Evolutionary conservation across 2,888 invertebrate species (phyloP).

Genomic region (Lepidochrysops patricia): DNA sequence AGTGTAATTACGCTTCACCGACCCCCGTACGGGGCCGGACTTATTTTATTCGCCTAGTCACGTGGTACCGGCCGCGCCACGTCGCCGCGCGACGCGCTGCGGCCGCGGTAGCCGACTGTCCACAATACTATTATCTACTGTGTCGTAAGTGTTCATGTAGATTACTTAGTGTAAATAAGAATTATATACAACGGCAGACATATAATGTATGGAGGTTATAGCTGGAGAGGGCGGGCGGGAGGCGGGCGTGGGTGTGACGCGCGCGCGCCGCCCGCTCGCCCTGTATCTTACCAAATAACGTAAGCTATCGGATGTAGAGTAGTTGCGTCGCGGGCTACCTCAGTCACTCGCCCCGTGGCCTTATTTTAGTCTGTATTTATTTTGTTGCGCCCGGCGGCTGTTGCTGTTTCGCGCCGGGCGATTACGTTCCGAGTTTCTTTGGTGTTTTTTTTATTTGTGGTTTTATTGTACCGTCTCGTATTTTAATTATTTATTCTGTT

Average conservation of each 20-base stretch:
- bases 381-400: slow-evolving; percentile 68
- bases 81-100: slow-evolving; percentile 39
- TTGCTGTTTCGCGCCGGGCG: slow-evolving; percentile 66
- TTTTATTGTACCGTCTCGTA: slow-evolving; percentile 55
- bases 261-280: slow-evolving; percentile 22
- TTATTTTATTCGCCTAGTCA: slow-evolving; percentile 65
- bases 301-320: slow-evolving; percentile 47
- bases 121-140: slow-evolving; percentile 62
- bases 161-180: slow-evolving; percentile 64
- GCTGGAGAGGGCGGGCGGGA: slow-evolving; percentile 25
- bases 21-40: slow-evolving; percentile 46
- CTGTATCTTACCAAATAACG: slow-evolving; percentile 39
- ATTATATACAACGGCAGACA: slow-evolving; percentile 55
- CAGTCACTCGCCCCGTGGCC: slow-evolving; percentile 70
- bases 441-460: slow-evolving; percentile 59
- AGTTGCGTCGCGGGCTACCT: slow-evolving; percentile 68
- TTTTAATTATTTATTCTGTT: slow-evolving; percentile 68
- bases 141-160: slow-evolving; percentile 69
- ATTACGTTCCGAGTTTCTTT: slow-evolving; percentile 65
- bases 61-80: slow-evolving; percentile 50
- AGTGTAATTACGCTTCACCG: slow-evolving; percentile 61
- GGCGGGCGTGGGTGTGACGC: slow-evolving; percentile 24
- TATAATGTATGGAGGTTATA: slow-evolving; percentile 42
- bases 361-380: slow-evolving; percentile 63
- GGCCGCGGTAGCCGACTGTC: slow-evolving; percentile 58